Base-by-base conservation (phyloP, 2,797 vertebrate genomes). In the Threskiornis aethiopicus region DNA sequence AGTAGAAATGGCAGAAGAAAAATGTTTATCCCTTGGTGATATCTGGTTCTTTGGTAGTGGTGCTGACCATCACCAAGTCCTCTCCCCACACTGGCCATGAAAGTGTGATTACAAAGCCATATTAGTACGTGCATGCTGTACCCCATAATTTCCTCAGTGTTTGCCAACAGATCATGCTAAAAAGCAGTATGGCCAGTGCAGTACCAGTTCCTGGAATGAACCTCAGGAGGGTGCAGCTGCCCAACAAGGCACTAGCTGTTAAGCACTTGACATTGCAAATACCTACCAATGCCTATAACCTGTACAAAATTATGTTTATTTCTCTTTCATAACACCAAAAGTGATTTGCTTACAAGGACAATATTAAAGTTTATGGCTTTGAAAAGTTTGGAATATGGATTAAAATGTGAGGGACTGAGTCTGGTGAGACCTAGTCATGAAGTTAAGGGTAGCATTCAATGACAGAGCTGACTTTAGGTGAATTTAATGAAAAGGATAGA, bases 381-480 rank as follows among this genome's bases (percentile, higher is more conserved):
- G 5, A 18, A 79, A 51, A 39, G 3, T 14, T 39, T 42, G 37
- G 39, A 69, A 28, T 2, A 2, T 19, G 4, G 29, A 37, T 82
- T 61, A 28, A 52, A 62, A 54, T 4, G 5, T 25, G 49, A 90
- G 35, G 13, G 28, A 7, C 4, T 72, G 51, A 76, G 26, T 15
- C n/a, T 54, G 61, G 25, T 55, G 37, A 59, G 46, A 17, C 5
- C 5, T 21, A 10, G 17, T 9, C 15, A 5, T 20, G 57, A 62
- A 58, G 6, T 46, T 24, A 35, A 9, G 20, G 71, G 58, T 10
- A 0, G 0, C 9, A 16, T 33, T 57, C 33, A 57, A 6, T 6
- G 3, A 20, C 16, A 59, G 39, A 81, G 66, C 24, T 55, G 21
- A 46, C 80, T 84, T 44, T 6, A 51, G 18, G 12, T 57, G 18